Percentiles rank a stretch among this genome's conserved stretches.
These are phyloP conservation scores for Myripristis murdjan DNA, from an alignment of 2,797 vertebrate species.

Conservation along the genomic window DNA sequence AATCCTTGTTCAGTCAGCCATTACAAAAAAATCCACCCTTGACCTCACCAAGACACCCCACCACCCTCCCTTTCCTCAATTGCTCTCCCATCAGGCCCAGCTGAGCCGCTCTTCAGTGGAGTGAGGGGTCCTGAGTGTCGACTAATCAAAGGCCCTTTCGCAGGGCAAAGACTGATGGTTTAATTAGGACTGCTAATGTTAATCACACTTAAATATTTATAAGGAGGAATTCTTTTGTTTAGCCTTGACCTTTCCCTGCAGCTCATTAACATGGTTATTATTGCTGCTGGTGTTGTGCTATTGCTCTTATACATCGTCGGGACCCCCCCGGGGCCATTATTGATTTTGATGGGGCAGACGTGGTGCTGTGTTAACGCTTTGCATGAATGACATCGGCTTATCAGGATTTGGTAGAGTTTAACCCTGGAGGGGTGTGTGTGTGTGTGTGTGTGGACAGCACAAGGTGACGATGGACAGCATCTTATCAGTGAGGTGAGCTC, in stretches of 20 bases:
- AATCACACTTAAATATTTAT: conserved; percentile 89
- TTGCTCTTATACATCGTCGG: conserved; percentile 60
- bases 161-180: conserved; percentile 72
- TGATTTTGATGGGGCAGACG: conserved; percentile 80
- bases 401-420: conserved; percentile 70
- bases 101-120: conserved; percentile 47
- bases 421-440: conserved; percentile 38
- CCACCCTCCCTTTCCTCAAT: neutral
- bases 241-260: conserved; percentile 84
- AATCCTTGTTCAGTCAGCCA: conserved; percentile 7
- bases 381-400: conserved; percentile 81
- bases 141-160: conserved; percentile 76
- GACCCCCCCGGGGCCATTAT: conserved; percentile 65
- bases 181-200: conserved; percentile 83
- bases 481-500: conserved; percentile 72
- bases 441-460: conserved; percentile 24
- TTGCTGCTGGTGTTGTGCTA: conserved; percentile 65
- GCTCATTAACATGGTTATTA: conserved; percentile 84
- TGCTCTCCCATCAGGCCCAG: conserved; percentile 25
- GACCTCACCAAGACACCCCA: neutral
- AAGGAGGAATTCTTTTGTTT: conserved; percentile 84
- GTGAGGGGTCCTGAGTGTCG: conserved; percentile 60
- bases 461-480: conserved; percentile 47
- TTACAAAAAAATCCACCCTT: neutral
- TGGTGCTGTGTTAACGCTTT: conserved; percentile 64